A percentile compares a stretch with the other conserved stretches of the same genome.
phyloP scores from a whole-genome alignment of 2,888 invertebrate species.

The Lysandra coridon region DNA sequence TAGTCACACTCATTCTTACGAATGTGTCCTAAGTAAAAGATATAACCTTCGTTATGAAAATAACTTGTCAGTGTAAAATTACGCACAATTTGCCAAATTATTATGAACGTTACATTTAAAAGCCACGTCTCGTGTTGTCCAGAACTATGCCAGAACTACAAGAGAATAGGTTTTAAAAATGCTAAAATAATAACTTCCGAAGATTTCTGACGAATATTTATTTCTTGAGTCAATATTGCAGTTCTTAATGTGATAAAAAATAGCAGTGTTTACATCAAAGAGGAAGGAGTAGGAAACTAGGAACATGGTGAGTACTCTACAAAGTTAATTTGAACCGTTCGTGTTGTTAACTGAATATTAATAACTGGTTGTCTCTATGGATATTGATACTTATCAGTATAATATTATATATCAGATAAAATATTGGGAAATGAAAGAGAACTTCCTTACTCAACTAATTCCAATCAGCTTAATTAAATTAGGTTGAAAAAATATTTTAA shows the following conservation, averaged over 20 bases:
- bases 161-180: not conserved
- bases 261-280: not conserved
- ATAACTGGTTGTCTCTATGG: not conserved
- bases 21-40: not conserved
- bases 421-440: not conserved
- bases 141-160: conserved; percentile 13
- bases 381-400: not conserved
- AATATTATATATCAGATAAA: not conserved
- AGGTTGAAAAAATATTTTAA: no score
- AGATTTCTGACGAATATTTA: not conserved
- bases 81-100: conserved; percentile 15
- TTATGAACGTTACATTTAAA: conserved; percentile 2
- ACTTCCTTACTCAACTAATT: not conserved
- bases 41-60: conserved; percentile 18
- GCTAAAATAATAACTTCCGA: not conserved
- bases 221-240: not conserved
- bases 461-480: no score
- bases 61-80: conserved; percentile 18
- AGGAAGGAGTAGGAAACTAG: not conserved
- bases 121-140: not conserved
- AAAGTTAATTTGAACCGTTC: not conserved
- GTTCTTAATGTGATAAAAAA: not conserved
- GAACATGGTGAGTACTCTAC: not conserved
- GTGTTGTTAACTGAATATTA: not conserved
- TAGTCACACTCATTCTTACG: not conserved